A percentile compares a stretch with the other conserved stretches of the same genome.
phyloP scores from a whole-genome alignment of 1,140 invertebrate genomes.

The Chelonus insularis region DNA sequence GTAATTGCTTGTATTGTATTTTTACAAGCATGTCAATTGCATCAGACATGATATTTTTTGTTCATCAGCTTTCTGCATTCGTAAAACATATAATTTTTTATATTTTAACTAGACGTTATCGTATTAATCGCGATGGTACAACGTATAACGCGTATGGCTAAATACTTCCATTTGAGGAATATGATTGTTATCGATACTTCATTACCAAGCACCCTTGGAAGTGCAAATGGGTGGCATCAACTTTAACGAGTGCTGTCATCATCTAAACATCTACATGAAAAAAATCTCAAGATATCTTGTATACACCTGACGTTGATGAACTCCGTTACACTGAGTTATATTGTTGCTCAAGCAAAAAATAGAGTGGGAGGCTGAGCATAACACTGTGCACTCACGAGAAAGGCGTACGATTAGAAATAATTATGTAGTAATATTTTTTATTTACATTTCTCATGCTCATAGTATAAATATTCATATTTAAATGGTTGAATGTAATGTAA shows the following conservation, averaged over 20 bases:
- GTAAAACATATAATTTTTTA: not conserved
- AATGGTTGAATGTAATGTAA: no score
- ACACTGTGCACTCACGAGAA: not conserved
- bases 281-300: not conserved
- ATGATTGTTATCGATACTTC: slow-evolving; percentile 7
- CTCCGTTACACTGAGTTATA: slow-evolving; percentile 2
- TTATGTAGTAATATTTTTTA: slow-evolving; percentile 1
- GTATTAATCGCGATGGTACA: slow-evolving; percentile 4
- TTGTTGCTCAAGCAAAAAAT: slow-evolving; percentile 13
- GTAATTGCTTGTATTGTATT: not conserved
- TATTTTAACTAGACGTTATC: not conserved
- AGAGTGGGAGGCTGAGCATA: slow-evolving; percentile 16
- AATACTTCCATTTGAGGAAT: slow-evolving; percentile 18
- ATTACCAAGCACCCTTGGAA: not conserved
- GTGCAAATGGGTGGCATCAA: slow-evolving; percentile 8
- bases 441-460: not conserved
- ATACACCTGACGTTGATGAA: slow-evolving; percentile 5
- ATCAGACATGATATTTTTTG: not conserved
- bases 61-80: not conserved
- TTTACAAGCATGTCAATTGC: not conserved
- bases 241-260: slow-evolving; percentile 6
- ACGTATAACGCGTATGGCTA: slow-evolving; percentile 2
- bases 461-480: not conserved
- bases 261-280: slow-evolving; percentile 1
- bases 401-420: slow-evolving; percentile 13